These are phyloP conservation scores for Microctonus aethiopoides DNA, from an alignment of 2,888 invertebrate genomes.

Conservation along the genomic window DNA sequence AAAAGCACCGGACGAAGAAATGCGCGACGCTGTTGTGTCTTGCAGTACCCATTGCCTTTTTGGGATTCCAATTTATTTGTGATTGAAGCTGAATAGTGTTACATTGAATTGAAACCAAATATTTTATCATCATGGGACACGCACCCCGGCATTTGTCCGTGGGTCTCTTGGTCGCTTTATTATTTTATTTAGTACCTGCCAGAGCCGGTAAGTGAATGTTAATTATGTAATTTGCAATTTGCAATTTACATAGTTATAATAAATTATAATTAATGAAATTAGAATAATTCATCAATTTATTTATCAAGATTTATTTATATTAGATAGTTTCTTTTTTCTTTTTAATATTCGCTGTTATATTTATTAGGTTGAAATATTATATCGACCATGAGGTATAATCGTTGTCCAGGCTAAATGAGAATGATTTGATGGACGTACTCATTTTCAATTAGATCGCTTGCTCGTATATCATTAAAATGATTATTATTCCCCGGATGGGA, in stretches of 20 bases:
- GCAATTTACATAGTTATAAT: not conserved
- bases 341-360: not conserved
- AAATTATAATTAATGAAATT: not conserved
- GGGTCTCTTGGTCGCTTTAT: conserved; percentile 52
- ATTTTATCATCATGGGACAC: conserved; percentile 56
- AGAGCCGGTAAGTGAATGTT: conserved; percentile 54
- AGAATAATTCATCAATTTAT: not conserved
- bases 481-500: conserved; percentile 55
- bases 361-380: not conserved
- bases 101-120: conserved; percentile 43
- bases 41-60: conserved; percentile 48
- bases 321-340: too few species aligned
- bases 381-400: not conserved
- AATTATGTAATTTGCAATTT: not conserved
- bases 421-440: conserved; percentile 21
- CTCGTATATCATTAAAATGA: conserved; percentile 61
- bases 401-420: conserved; percentile 2
- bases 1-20: conserved; percentile 63
- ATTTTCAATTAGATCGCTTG: conserved; percentile 47
- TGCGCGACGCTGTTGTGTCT: conserved; percentile 63
- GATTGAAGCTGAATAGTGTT: conserved; percentile 41
- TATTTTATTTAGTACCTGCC: conserved; percentile 47
- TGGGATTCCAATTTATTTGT: conserved; percentile 39
- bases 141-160: conserved; percentile 59
- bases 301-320: not conserved